Base-by-base conservation (phyloP, 2,113 vertebrate species). In the Rhombomys opimus region DNA sequence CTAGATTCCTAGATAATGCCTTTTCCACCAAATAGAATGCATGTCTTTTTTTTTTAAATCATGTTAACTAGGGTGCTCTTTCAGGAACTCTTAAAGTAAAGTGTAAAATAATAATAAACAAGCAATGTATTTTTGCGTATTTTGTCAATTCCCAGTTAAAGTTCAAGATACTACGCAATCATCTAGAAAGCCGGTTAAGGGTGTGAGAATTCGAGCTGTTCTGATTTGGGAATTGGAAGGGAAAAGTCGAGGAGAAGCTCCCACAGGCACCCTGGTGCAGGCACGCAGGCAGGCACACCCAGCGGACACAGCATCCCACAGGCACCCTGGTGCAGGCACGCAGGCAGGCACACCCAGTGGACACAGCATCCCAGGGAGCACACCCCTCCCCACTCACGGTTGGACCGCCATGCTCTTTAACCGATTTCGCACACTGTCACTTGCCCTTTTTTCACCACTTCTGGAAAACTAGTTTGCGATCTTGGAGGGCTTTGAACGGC, bases 361-460 rank as follows among this genome's bases (percentile, higher is more conserved):
- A 32, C n/a, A 17, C 89, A 2, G 78, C 75, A 80, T 54, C 89
- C 85, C 77, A 6, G 72, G 32, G 80, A 3, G 30, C 86, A n/a
- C 61, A 82, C 67, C 87, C 84, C 91, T 91, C 75, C 82, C 67
- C 25, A 2, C 27, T 8, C 84, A 35, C 67, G 4, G 52, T 68
- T 13, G 35, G 38, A 86, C 87, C 32, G 90, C 96, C 96, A 96
- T 18, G 94, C 94, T 93, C 65, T 12, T 4, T 94, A 89, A 97
- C 97, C 73, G 87, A 96, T 96, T 98, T 98, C 95, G 97, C 73
- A 92, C 73, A 92, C 76, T 91, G 96, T 87, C 98, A 95, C 97
- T 84, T 95, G 96, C 93, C 87, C 90, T 96, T 96, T 95, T 46
- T 61, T 35, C 80, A 91, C 86, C 81, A 86, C 80, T 67, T 92